These are phyloP conservation scores for Rhizoglyphus robini DNA, from an alignment of 1,140 invertebrate species.

Conservation along the genomic window DNA sequence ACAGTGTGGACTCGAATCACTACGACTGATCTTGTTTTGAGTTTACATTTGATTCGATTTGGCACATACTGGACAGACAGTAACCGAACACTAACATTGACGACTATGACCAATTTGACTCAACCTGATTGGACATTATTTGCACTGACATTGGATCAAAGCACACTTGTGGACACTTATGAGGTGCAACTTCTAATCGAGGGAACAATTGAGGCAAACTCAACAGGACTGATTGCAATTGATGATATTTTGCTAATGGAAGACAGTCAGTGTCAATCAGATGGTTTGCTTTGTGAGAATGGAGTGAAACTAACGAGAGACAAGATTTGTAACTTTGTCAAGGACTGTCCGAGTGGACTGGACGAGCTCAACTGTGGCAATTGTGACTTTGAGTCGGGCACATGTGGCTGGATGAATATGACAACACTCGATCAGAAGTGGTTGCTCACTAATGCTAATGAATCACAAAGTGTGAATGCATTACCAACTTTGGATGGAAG, in stretches of 20 bases:
- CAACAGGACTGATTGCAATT: background rate
- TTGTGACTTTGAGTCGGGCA: background rate
- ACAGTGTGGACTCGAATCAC: background rate
- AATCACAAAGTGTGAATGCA: background rate
- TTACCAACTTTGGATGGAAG: background rate
- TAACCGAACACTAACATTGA: background rate
- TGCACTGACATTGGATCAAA: background rate
- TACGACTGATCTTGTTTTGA: background rate
- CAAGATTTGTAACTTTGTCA: background rate
- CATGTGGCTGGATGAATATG: background rate
- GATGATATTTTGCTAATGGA: background rate
- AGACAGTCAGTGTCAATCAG: background rate
- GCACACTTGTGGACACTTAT: background rate
- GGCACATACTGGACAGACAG: background rate
- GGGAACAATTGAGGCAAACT: background rate
- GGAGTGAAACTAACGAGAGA: background rate
- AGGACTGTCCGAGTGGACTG: background rate
- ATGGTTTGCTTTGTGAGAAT: constrained; percentile 10
- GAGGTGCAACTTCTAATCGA: constrained; percentile 5
- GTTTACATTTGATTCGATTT: background rate
- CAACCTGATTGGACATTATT: constrained; percentile 1
- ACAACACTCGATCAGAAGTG: background rate
- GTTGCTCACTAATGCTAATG: background rate
- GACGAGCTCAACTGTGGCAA: background rate
- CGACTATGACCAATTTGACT: background rate